These are phyloP conservation scores for Hippoglossus hippoglossus DNA, from an alignment of 2,797 vertebrate species.

Conservation along the genomic window DNA sequence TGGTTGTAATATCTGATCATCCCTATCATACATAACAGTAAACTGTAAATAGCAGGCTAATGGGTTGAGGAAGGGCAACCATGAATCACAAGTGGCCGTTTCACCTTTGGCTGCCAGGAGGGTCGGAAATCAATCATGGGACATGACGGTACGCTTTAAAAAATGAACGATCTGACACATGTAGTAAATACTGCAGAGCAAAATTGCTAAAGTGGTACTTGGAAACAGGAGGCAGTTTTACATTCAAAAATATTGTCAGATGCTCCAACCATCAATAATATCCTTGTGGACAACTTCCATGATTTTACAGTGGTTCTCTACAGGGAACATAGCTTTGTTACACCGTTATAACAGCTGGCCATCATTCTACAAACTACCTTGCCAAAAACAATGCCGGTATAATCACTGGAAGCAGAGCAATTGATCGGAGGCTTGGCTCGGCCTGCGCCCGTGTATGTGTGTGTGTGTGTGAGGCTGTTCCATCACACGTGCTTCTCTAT, in stretches of 20 bases:
- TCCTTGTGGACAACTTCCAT: not conserved
- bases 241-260: not conserved
- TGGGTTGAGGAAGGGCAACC: not conserved
- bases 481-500: conserved; percentile 31
- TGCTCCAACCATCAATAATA: not conserved
- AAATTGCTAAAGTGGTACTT: not conserved
- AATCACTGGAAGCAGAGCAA: conserved; percentile 15
- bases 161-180: not conserved
- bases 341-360: conserved; percentile 11
- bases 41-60: conserved; percentile 10
- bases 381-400: conserved; percentile 19
- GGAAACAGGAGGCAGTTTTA: not conserved
- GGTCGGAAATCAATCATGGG: not conserved
- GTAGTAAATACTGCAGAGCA: not conserved
- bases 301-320: not conserved
- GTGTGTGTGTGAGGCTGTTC: conserved; percentile 22
- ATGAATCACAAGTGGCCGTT: not conserved
- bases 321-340: not conserved
- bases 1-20: conserved; percentile 2
- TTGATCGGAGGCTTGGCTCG: conserved; percentile 11
- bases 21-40: not conserved
- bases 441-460: not conserved
- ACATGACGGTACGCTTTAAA: not conserved
- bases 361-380: conserved; percentile 13
- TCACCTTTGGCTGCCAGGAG: not conserved